These are phyloP conservation scores for Indri indri DNA, from an alignment of 2,113 vertebrate species.

Conservation along the genomic window DNA sequence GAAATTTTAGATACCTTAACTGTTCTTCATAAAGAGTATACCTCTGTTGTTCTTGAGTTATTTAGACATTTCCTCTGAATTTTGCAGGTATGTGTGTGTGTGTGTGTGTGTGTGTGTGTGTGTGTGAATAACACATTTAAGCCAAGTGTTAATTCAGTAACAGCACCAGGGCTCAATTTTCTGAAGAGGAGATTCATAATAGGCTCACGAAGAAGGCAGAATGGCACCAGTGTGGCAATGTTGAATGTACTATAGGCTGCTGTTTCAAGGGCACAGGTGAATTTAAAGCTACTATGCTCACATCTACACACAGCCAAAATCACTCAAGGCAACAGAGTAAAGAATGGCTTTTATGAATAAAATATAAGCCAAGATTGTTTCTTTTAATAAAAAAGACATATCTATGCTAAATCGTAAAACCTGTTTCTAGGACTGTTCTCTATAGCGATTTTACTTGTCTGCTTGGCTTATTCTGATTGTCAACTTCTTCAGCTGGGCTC, in stretches of 20 bases:
- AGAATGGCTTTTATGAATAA: conserved; percentile 75
- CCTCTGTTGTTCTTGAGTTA: neutral
- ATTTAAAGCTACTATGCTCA: conserved; percentile 72
- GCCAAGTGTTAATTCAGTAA: conserved; percentile 67
- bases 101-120: neutral
- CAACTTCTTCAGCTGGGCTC: neutral
- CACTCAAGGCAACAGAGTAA: conserved; percentile 51
- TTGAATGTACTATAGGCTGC: conserved; percentile 47
- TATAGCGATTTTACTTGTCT: neutral
- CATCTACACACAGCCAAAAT: conserved; percentile 64
- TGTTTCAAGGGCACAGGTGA: conserved; percentile 77
- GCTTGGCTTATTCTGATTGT: conserved; percentile 49
- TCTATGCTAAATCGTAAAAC: conserved; percentile 64
- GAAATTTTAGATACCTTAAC: neutral
- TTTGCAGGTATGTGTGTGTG: neutral
- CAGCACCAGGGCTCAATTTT: neutral
- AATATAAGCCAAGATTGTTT: conserved; percentile 75
- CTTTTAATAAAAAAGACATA: conserved; percentile 70
- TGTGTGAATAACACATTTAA: conserved; percentile 20
- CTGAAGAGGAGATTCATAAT: neutral
- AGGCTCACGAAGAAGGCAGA: conserved; percentile 14
- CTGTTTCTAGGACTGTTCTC: neutral
- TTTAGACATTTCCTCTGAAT: neutral
- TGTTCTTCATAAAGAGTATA: neutral
- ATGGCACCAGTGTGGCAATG: conserved; percentile 45